These are phyloP conservation scores for Ctenopoma kingsleyae DNA, from an alignment of 2,797 vertebrate genomes.

Conservation along the genomic window DNA sequence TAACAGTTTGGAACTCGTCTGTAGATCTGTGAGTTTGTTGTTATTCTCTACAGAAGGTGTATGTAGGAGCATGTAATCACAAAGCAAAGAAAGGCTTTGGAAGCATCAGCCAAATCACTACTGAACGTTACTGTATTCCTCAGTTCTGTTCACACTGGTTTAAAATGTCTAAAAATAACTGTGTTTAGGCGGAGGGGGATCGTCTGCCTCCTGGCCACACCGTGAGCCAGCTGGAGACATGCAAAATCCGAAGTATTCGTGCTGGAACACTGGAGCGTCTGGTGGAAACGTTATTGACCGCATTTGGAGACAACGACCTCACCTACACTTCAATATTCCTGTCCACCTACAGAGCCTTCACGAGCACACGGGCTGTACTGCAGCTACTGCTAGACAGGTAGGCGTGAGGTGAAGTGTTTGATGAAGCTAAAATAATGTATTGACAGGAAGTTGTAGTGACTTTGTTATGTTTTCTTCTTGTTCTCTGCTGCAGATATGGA, in stretches of 20 bases:
- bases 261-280: conserved; percentile 95
- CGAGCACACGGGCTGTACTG: conserved; percentile 90
- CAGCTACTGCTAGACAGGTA: conserved; percentile 92
- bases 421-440: background rate
- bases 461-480: background rate
- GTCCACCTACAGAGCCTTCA: conserved; percentile 93
- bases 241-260: conserved; percentile 95
- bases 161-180: conserved; percentile 9
- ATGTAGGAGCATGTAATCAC: background rate
- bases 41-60: no score
- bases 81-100: conserved; percentile 1
- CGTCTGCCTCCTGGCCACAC: conserved; percentile 93
- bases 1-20: background rate
- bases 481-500: conserved; percentile 78
- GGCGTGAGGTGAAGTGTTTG: background rate
- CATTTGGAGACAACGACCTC: conserved; percentile 95
- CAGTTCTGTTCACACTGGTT: background rate
- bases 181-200: conserved; percentile 90
- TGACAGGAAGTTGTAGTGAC: rapidly evolving
- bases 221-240: conserved; percentile 94
- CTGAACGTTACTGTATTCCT: background rate
- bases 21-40: background rate
- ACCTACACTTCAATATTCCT: conserved; percentile 97
- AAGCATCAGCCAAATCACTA: background rate
- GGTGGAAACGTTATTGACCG: conserved; percentile 94